These are phyloP conservation scores for Drosophila mauritiana DNA, from an alignment of 1,140 invertebrate species.

Conservation along the genomic window DNA sequence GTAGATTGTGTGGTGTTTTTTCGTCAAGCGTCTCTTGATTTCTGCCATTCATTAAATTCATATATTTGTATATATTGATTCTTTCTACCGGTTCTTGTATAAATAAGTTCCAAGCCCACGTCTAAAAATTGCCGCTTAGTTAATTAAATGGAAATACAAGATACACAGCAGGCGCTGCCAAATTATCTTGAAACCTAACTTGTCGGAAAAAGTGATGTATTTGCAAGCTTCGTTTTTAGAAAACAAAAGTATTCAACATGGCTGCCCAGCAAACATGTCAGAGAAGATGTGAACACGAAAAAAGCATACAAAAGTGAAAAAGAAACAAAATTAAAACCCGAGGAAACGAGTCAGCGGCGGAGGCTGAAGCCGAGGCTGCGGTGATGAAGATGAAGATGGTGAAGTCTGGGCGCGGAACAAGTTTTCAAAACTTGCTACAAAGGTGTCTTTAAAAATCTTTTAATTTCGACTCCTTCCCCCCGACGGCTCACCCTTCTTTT, in stretches of 20 bases:
- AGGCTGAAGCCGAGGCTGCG: conserved; percentile 36
- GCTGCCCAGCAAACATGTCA: conserved; percentile 62
- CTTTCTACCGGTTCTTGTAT: conserved; percentile 35
- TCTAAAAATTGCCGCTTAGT: conserved; percentile 22
- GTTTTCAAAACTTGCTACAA: conserved; percentile 80
- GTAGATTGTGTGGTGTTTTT: conserved; percentile 9
- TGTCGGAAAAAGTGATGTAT: conserved; percentile 32
- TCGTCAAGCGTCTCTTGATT: neutral
- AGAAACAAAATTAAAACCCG: conserved; percentile 50
- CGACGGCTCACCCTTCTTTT: conserved; percentile 26
- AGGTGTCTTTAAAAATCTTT: conserved; percentile 83
- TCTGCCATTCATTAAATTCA: conserved; percentile 4
- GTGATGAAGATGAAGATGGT: conserved; percentile 59
- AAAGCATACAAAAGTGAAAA: conserved; percentile 22
- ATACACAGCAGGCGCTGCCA: conserved; percentile 19
- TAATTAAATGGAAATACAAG: conserved; percentile 62
- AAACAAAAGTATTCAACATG: conserved; percentile 83
- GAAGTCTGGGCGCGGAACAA: conserved; percentile 71
- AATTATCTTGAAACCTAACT: conserved; percentile 68
- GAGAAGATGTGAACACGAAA: conserved; percentile 47
- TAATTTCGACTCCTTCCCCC: conserved; percentile 69
- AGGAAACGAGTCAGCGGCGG: conserved; percentile 25
- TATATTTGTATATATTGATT: neutral
- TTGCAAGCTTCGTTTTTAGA: conserved; percentile 60
- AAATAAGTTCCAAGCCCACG: conserved; percentile 20